These are phyloP conservation scores for Chironomus striatipennis DNA, from an alignment of 1,140 invertebrate species.

Conservation along the genomic window DNA sequence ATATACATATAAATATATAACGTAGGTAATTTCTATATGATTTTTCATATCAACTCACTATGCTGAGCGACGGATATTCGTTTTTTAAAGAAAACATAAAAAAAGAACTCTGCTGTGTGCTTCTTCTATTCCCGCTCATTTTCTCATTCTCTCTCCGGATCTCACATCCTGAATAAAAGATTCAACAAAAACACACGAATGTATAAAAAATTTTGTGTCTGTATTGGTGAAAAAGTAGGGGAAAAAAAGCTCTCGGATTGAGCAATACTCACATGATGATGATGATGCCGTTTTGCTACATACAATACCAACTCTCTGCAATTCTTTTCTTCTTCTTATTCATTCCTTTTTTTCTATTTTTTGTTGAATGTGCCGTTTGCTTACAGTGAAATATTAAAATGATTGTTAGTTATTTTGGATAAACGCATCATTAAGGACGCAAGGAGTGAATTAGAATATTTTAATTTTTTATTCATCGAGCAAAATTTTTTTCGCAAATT, in stretches of 20 bases:
- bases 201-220: neutral
- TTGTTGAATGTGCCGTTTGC: conserved; percentile 14
- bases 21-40: conserved; percentile 21
- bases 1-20: neutral
- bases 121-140: neutral
- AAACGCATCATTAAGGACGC: conserved; percentile 19
- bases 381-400: conserved; percentile 23
- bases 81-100: conserved; percentile 23
- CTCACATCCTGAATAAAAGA: neutral
- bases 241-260: conserved; percentile 18
- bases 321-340: neutral
- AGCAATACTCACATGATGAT: neutral
- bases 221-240: conserved; percentile 18
- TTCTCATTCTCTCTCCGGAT: neutral
- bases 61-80: conserved; percentile 20
- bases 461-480: neutral
- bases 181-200: too few relatives aligned
- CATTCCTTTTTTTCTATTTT: neutral
- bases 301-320: neutral
- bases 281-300: neutral
- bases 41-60: conserved; percentile 19
- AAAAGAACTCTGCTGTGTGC: too few relatives aligned
- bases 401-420: conserved; percentile 20
- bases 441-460: conserved; percentile 20
- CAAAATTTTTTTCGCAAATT: neutral